A percentile compares a stretch with the other conserved stretches of the same genome.
Conservation (phyloP, 2,888 invertebrate species). For the Sarcophaga carnaria region DNA sequence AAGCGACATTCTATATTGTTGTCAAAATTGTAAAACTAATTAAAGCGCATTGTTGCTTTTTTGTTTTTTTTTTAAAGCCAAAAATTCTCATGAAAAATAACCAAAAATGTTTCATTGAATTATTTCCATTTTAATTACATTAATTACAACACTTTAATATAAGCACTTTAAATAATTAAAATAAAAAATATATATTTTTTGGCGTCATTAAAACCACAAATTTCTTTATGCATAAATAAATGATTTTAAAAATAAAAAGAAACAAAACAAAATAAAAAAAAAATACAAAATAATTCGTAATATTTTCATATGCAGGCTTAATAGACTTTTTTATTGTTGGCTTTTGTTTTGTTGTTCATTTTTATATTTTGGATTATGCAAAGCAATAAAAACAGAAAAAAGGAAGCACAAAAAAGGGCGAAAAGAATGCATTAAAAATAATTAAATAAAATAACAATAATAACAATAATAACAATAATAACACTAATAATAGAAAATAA, state of each 20-base stretch:
- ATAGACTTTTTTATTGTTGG: too few species aligned
- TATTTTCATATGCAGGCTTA: too few species aligned
- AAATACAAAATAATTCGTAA: too few species aligned
- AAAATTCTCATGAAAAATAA: not conserved
- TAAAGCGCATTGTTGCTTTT: too few species aligned
- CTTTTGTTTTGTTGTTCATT: not conserved
- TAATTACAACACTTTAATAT: too few species aligned
- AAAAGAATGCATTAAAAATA: not conserved
- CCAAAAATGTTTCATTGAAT: too few species aligned
- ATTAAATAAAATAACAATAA: conserved; percentile 6
- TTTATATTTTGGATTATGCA: not conserved
- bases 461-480: conserved; percentile 11
- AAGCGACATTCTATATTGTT: too few species aligned
- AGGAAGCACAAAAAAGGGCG: not conserved
- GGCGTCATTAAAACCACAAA: conserved; percentile 31
- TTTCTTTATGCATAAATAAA: conserved; percentile 26
- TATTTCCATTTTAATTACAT: too few species aligned
- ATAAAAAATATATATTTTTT: not conserved
- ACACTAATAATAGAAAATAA: not conserved
- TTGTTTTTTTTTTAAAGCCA: not conserved
- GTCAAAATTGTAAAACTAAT: too few species aligned
- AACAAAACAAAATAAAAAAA: too few species aligned
- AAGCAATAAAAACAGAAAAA: not conserved
- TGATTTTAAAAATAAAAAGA: conserved; percentile 1
- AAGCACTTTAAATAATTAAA: not conserved